Base-by-base conservation (phyloP, 2,113 vertebrate species). In the Meles meles region DNA sequence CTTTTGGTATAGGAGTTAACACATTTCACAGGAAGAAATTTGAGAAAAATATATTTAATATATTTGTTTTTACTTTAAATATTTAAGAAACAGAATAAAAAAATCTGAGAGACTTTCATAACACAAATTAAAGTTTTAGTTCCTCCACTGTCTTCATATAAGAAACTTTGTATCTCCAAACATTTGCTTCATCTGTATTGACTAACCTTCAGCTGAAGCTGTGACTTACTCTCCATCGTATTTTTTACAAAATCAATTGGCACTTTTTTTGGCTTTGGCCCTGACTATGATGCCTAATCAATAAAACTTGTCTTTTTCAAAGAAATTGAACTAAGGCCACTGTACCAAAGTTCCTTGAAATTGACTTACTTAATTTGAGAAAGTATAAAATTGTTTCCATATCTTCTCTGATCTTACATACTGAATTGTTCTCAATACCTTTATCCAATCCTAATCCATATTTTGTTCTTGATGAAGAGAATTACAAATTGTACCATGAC, bases 301-400 rank as follows among this genome's bases (percentile, higher is more conserved):
- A 92, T 94, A 93, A 80, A 80, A 65, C 29, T 79, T 85, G n/a
- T 74, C 25, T 93, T 94, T 80, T 92, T 93, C 39, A 83, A 72
- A 82, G 11, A 95, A 94, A 63, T 49, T 83, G 76, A 88, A 63
- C 20, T 59, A 87, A 94, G 21, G 7, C 25, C 15, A 72, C 17
- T 81, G 29, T 5, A n/a, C 2, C 12, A 86, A 91, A 59, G 71
- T 93, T 72, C 14, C 71, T 94, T 72, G 9, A 87, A 92, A 88
- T 11, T 52, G n/a, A 67, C 7, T 82, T 95, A 82, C 12, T 87
- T 57, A 86, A 55, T 69, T 93, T 94, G 59, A 87, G 6, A 89
- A 82, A 67, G 13, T 74, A 81, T 25, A 76, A 74, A 65, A 89
- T 57, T 85, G 31, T 85, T 57, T 63, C 29, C 0, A 6, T 79